Base-by-base conservation (phyloP, 1,140 invertebrate species). In the Platyura marginata region DNA sequence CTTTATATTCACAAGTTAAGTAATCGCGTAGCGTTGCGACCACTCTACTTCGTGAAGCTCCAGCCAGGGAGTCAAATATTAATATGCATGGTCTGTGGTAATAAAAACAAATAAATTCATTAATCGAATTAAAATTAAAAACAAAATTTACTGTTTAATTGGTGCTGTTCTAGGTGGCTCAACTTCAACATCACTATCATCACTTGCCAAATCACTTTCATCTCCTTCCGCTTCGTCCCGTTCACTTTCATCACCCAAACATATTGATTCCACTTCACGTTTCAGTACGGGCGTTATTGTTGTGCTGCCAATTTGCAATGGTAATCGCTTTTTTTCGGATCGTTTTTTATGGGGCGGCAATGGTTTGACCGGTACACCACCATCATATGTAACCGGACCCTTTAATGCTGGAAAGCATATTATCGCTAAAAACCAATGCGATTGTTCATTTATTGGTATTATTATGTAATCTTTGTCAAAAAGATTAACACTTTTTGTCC, bases 401-500 rank as follows among this genome's bases (percentile, higher is more conserved):
- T 75, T 74, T 38, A 89, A 62, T 21, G 79, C 79, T 42, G 92
- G 90, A 61, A 84, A 96, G 64, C 92, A 97, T 40, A 98, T 88
- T 36, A 98, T 90, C 2, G 90, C 92, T 47, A 98, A 68, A 65
- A 93, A 97, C 94, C 94, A 98, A 70, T 98, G 94, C 22, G 72
- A 89, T 74, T 90, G 86, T 71, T 97, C 90, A 70, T 96, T 95
- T 33, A 98, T 95, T 48, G 94, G 93, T 58, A 98, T 83, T 48
- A 98, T 75, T 41, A 98, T 77, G 61, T 84, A 98, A 62, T 98
- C 93, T 71, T 96, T 96, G 39, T 86, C 75, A 65, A 98, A 98
- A 40, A 98, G 76, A 63, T 98, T 88, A 0, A 96, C 83, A 62
- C 85, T 81, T 57, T 92, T 92, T 0, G 93, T 97, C 93, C 94